These are phyloP conservation scores for Grus americana DNA, from an alignment of 2,113 vertebrate genomes.

Conservation along the genomic window DNA sequence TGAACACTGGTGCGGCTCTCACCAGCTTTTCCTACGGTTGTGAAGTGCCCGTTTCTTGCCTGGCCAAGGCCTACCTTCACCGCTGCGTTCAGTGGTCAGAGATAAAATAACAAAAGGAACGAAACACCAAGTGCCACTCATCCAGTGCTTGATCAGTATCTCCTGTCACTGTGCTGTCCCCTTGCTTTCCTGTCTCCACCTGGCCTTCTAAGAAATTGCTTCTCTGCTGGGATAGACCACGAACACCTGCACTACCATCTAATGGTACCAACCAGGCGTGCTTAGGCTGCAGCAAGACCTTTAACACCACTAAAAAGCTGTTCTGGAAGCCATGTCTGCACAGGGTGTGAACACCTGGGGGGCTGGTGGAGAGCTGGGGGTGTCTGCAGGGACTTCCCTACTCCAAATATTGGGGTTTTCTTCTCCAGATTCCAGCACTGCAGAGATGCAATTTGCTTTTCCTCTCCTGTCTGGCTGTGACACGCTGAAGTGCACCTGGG, in stretches of 20 bases:
- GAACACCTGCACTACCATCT: too few relatives aligned
- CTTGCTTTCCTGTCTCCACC: neutral
- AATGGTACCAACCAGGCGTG: fast-evolving
- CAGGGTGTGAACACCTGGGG: neutral
- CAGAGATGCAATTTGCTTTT: neutral
- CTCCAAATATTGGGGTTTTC: neutral
- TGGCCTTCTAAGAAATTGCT: neutral
- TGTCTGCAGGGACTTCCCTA: neutral
- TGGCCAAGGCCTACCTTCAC: neutral
- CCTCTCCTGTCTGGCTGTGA: fast-evolving
- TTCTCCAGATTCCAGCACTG: neutral
- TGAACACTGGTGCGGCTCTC: neutral
- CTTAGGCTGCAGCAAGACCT: neutral
- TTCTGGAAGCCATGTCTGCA: neutral
- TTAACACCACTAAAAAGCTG: fast-evolving
- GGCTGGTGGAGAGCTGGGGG: neutral
- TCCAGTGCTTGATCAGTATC: fast-evolving
- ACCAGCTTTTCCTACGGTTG: neutral
- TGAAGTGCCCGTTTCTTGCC: neutral
- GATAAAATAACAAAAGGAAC: neutral
- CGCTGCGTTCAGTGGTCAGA: fast-evolving
- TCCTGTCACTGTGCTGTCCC: fast-evolving
- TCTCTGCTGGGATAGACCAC: neutral
- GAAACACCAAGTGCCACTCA: fast-evolving
- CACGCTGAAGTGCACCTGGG: neutral